These are phyloP conservation scores for Coremacera marginata DNA, from an alignment of 2,888 invertebrate genomes.

Conservation along the genomic window DNA sequence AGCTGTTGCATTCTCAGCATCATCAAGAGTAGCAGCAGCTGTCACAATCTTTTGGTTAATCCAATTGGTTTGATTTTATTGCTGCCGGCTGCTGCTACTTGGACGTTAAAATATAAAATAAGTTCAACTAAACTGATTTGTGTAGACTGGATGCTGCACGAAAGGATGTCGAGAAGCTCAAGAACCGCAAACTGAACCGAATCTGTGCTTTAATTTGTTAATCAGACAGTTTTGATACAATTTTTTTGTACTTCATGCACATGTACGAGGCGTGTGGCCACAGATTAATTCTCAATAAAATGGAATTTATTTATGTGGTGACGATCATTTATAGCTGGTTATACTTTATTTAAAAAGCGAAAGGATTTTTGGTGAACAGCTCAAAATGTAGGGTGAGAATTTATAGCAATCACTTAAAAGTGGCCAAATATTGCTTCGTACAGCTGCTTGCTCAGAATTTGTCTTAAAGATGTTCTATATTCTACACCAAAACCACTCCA, in stretches of 20 bases:
- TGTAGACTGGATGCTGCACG: not conserved
- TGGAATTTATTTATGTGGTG: no score
- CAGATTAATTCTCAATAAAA: no score
- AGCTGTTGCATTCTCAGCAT: not conserved
- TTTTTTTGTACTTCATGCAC: not conserved
- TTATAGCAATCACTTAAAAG: no score
- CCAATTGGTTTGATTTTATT: not conserved
- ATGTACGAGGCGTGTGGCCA: not conserved
- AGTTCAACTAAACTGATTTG: not conserved
- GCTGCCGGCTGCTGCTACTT: constrained; percentile 9
- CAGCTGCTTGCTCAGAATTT: no score
- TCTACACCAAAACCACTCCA: not conserved
- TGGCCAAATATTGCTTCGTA: no score
- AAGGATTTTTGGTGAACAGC: no score
- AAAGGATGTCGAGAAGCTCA: not conserved
- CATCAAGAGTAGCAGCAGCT: not conserved
- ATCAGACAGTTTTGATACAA: constrained; percentile 11
- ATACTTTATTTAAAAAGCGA: no score
- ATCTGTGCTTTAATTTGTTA: not conserved
- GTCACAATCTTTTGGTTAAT: not conserved
- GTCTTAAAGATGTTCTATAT: not conserved
- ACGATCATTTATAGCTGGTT: no score
- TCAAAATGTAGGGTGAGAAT: no score
- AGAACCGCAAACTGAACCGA: not conserved
- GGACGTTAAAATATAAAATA: no score